These are phyloP conservation scores for Chelon labrosus DNA, from an alignment of 2,797 vertebrate species.

Conservation along the genomic window DNA sequence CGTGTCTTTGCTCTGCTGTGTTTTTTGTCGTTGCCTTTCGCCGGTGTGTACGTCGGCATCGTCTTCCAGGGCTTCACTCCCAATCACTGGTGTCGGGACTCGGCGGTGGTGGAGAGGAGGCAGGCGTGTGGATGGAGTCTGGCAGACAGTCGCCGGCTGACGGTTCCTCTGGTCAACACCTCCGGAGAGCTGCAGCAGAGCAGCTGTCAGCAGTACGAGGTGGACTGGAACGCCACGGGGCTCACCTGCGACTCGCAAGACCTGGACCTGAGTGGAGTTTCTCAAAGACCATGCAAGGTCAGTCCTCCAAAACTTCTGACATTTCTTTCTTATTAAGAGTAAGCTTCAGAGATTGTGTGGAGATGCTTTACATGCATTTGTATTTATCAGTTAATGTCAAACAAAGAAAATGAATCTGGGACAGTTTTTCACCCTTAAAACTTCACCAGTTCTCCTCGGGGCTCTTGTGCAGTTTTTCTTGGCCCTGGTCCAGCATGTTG, in stretches of 20 bases:
- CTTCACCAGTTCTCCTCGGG: no score
- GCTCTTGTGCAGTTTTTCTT: no score
- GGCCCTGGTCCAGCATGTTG: no score
- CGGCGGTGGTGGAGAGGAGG: slow-evolving; percentile 77
- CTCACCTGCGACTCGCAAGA: slow-evolving; percentile 80
- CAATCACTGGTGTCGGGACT: slow-evolving; percentile 90
- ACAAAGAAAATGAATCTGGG: no score
- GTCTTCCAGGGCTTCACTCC: slow-evolving; percentile 94
- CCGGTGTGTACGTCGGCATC: slow-evolving; percentile 91
- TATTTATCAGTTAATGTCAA: no score
- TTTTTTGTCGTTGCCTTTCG: slow-evolving; percentile 28
- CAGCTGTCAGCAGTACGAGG: slow-evolving; percentile 85
- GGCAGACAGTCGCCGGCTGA: slow-evolving; percentile 82
- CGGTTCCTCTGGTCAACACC: slow-evolving; percentile 69
- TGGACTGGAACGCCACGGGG: slow-evolving; percentile 83
- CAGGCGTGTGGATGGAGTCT: slow-evolving; percentile 87
- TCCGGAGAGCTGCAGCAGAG: slow-evolving; percentile 63
- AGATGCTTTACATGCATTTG: no score
- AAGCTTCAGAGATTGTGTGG: no score
- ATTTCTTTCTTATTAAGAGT: neutral
- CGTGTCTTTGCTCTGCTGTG: slow-evolving; percentile 37
- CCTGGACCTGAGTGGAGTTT: slow-evolving; percentile 39
- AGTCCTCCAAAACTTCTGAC: neutral
- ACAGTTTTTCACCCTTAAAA: no score
- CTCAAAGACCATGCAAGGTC: neutral